A percentile compares a stretch with the other conserved stretches of the same genome.
These are phyloP conservation scores for Oopsacas minuta DNA, from an alignment of 37 sponge, comb jelly and placozoan species.

Conservation along the genomic window DNA sequence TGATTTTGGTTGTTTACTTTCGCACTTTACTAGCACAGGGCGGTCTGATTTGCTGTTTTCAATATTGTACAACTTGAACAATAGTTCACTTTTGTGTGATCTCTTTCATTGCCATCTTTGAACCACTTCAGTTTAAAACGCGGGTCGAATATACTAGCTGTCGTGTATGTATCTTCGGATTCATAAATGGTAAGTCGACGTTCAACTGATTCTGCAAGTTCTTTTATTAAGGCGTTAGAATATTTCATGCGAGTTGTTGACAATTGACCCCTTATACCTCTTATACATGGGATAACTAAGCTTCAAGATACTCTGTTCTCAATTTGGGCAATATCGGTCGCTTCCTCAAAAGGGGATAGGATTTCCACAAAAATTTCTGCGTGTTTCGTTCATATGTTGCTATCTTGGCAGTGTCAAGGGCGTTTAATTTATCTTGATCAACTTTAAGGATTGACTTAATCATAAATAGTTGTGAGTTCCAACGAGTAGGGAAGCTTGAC, in stretches of 20 bases:
- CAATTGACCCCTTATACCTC: slow-evolving; percentile 3
- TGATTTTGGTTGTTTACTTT: slow-evolving; percentile 3
- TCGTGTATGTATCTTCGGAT: slow-evolving; percentile 9
- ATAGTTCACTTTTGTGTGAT: slow-evolving; percentile 16
- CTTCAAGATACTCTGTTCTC: slow-evolving; percentile 22
- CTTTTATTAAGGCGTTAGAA: slow-evolving; percentile 10
- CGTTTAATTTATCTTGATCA: slow-evolving; percentile 25
- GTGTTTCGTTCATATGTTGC: slow-evolving; percentile 26
- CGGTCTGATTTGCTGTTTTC: slow-evolving; percentile 10
- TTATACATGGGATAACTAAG: slow-evolving; percentile 26
- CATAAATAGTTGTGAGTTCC: slow-evolving; percentile 24
- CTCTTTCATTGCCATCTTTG: slow-evolving; percentile 19
- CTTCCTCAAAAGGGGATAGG: slow-evolving; percentile 28
- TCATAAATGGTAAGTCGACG: slow-evolving; percentile 19
- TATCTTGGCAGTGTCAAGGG: slow-evolving; percentile 15
- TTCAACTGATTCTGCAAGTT: slow-evolving; percentile 19
- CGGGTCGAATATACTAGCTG: slow-evolving; percentile 25
- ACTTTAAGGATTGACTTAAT: slow-evolving; percentile 23
- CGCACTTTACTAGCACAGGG: slow-evolving; percentile 6
- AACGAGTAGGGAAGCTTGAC: slow-evolving; percentile 21
- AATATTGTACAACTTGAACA: slow-evolving; percentile 15
- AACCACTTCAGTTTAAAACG: slow-evolving; percentile 31
- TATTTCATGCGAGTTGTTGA: slow-evolving; percentile 15
- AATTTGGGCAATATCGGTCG: slow-evolving; percentile 26
- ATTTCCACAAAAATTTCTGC: slow-evolving; percentile 24